Evolutionary conservation across 2,888 invertebrate species (phyloP).

Genomic region (Cephus runcator): DNA sequence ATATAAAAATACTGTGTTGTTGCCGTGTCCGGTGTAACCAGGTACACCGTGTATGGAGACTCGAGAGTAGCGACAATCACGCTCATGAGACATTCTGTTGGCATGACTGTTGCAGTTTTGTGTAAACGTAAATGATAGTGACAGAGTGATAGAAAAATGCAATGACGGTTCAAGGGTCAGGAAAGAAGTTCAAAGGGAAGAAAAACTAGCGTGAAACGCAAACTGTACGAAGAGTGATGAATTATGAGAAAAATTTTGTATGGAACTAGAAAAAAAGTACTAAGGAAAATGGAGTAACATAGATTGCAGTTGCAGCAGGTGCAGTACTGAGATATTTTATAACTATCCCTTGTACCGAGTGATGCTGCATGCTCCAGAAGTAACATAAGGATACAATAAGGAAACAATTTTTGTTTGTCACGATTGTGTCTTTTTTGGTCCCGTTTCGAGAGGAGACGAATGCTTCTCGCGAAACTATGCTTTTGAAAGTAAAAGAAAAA

Average conservation of each 20-base stretch:
- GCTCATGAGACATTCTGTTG: not conserved
- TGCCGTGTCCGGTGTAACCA: constrained; percentile 51
- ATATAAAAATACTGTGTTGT: constrained; percentile 63
- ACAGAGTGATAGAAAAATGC: no score
- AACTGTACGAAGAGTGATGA: not conserved
- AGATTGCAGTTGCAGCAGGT: no score
- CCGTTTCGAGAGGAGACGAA: constrained; percentile 3
- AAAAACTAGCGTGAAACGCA: no score
- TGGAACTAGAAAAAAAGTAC: not conserved
- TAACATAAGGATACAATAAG: not conserved
- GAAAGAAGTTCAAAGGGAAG: no score
- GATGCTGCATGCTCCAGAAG: no score
- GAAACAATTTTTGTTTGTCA: not conserved
- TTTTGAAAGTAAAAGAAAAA: not conserved
- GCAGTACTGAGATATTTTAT: no score
- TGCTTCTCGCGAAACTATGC: constrained; percentile 10
- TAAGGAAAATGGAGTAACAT: not conserved
- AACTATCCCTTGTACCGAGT: no score
- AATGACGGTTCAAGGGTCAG: no score
- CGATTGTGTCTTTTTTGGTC: constrained; percentile 16
- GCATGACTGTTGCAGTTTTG: no score
- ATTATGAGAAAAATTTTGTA: not conserved
- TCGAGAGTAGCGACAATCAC: constrained; percentile 26
- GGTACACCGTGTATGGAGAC: constrained; percentile 33
- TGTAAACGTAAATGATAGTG: no score